Base-by-base conservation (phyloP, 2,113 vertebrate genomes). In the Tetrao urogallus region DNA sequence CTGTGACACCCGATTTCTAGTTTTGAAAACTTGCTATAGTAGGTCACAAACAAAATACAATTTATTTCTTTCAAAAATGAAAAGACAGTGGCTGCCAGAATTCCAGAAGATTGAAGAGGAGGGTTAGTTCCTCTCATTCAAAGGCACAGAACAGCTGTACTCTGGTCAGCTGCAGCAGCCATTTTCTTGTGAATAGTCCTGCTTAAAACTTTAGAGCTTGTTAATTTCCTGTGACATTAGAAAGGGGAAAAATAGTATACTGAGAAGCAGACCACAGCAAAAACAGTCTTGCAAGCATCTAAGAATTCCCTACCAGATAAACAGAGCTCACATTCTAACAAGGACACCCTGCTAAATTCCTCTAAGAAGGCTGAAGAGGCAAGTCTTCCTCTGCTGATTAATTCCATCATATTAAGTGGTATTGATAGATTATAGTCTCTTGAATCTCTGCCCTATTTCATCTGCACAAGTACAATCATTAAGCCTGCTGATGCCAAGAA, bases 141-240 rank as follows among this genome's bases (percentile, higher is more conserved):
- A 86, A 52, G 22, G 40, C 25, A 67, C 2, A 58, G 30, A 90
- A 79, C 24, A 76, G 27, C 3, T 64, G 22, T 13, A 86, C 22
- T 2, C 7, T 16, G 71, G 63, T 6, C 57, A 79, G 13, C 2
- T 63, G 21, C 19, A 69, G n/a, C 27, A 80, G 52, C 20, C 67
- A 25, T 54, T 40, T 76, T 69, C 42, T 89, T 48, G 22, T 72
- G 32, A 80, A 86, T 1, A 3, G 48, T 8, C n/a, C 40, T 48
- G 22, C 36, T 67, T 91, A 89, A 94, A 94, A 79, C 27, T 76
- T 84, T 28, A 66, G 36, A 91, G 20, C 63, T 82, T 54, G 22
- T 30, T 85, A 47, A 82, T 77, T 64, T 84, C 14, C 65, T 30
- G 8, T 32, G 43, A 65, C 12, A 56, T 34, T 13, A 65, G 89